Evolutionary conservation across 2,888 invertebrate species (phyloP).

Genomic region (Phortica magna): DNA sequence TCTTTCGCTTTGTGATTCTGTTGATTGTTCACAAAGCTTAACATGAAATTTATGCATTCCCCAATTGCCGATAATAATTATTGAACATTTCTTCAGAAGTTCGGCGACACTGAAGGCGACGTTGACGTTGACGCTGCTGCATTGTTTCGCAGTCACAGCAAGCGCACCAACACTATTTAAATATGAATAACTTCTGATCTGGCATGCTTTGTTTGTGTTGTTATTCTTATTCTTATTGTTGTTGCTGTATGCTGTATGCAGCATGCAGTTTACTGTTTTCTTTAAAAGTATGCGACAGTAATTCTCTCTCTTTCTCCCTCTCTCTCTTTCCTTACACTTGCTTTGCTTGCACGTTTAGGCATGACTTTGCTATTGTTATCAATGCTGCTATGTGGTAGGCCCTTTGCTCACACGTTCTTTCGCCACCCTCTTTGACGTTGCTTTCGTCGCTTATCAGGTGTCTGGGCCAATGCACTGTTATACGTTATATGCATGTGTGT

Average conservation of each 20-base stretch:
- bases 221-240: too few relatives aligned
- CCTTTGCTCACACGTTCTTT: constrained; percentile 5
- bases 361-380: neutral
- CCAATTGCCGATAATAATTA: neutral
- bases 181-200: constrained; percentile 8
- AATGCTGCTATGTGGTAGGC: neutral
- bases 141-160: neutral
- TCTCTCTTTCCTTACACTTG: neutral
- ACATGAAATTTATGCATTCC: constrained; percentile 15
- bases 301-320: neutral
- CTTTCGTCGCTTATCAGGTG: constrained; percentile 15
- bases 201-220: too few relatives aligned
- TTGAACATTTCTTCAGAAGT: constrained; percentile 21
- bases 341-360: neutral
- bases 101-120: neutral
- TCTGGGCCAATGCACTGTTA: constrained; percentile 23
- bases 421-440: neutral
- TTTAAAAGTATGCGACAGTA: neutral
- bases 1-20: neutral
- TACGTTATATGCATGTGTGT: neutral
- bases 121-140: neutral
- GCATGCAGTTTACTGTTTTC: constrained; percentile 4
- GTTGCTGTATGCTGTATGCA: neutral
- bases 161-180: neutral
- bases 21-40: neutral